Evolutionary conservation across 2,797 vertebrate genomes (phyloP), one percentile per base, ranked within the genome.

Genomic region (Sebastes hubbsi): DNA sequence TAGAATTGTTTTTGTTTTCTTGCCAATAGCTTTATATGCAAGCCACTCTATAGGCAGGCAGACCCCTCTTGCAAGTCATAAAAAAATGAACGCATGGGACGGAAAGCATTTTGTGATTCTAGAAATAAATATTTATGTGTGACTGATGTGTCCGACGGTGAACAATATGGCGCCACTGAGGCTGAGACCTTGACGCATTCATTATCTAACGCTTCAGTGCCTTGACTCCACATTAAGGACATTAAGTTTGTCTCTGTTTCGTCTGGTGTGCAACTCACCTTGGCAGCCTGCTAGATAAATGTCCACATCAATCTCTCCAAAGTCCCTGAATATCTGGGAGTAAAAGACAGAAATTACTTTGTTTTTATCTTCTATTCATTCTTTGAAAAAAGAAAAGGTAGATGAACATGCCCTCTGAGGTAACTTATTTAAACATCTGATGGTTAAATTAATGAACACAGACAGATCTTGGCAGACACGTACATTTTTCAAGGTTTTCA

Each of bases 271-370:
- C 22, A 72, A 72, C 96, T 94, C 84, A 99, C 98, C 95, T 30
- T 97, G 94, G 81, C 97, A 98, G 87, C 95, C 88, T 0, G 95
- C 94, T 13, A 99, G 29, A 85, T 97, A 97, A 72, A 99, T 91
- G 0, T 96, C 92, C 84, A 98, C 88, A 89, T 97, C 96, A 79
- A 99, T 94, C 75, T 97, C 96, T 42, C n/a, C 94, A 92, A 97
- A 98, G 91, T 99, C 97, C 25, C 70, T 95, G 93, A 97, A 97
- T 92, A 99, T 97, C 98, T 99, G 92, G 0, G 54, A 75, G 30
- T 62, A 58, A 74, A 36, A 83, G 2, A 55, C 1, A 80, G 25
- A 55, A 22, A 46, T 77, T 0, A 62, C 7, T 11, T 59, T n/a
- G n/a, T 14, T 66, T 29, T 20, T 52, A 14, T 55, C 38, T 16